phyloP scores from a whole-genome alignment of 1,140 invertebrate species.

The Drosophila lacertosa region DNA sequence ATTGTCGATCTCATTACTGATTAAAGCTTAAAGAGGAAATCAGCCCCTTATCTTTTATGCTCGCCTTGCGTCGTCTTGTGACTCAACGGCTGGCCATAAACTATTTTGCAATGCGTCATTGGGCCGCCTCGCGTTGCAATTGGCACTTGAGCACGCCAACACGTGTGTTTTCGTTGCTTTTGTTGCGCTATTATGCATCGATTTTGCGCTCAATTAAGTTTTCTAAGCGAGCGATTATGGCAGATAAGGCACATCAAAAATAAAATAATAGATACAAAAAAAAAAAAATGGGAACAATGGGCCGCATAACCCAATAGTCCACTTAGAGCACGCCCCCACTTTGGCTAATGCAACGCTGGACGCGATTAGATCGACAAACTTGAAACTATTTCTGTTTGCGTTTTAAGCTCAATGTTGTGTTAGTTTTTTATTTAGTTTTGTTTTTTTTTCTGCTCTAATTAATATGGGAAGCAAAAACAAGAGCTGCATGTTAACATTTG shows the following conservation, averaged over 20 bases:
- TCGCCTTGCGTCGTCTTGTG: slow-evolving; percentile 34
- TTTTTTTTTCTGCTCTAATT: slow-evolving; percentile 61
- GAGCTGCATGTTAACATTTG: slow-evolving; percentile 54
- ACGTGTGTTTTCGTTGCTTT: not conserved
- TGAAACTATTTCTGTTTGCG: slow-evolving; percentile 57
- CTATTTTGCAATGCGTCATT: slow-evolving; percentile 49
- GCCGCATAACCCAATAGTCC: slow-evolving; percentile 8
- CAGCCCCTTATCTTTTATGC: slow-evolving; percentile 24
- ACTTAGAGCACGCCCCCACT: slow-evolving; percentile 2
- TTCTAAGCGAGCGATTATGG: slow-evolving; percentile 59
- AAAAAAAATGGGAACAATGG: slow-evolving; percentile 12
- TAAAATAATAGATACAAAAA: slow-evolving; percentile 12
- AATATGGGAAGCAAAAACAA: slow-evolving; percentile 51
- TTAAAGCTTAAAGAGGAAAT: slow-evolving; percentile 39
- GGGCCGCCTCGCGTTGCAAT: slow-evolving; percentile 5
- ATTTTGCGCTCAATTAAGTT: slow-evolving; percentile 74
- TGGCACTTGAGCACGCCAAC: slow-evolving; percentile 42
- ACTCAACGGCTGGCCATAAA: slow-evolving; percentile 39
- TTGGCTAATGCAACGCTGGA: slow-evolving; percentile 7
- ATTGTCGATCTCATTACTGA: slow-evolving; percentile 17
- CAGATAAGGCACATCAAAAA: slow-evolving; percentile 38
- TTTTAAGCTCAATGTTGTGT: slow-evolving; percentile 39
- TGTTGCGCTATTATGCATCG: slow-evolving; percentile 38
- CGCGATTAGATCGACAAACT: slow-evolving; percentile 67
- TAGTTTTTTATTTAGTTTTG: not conserved